A percentile compares a stretch with the other conserved stretches of the same genome.
Evolutionary conservation across 2,797 vertebrate genomes (phyloP).

Genomic region (Tolypeutes matacus): DNA sequence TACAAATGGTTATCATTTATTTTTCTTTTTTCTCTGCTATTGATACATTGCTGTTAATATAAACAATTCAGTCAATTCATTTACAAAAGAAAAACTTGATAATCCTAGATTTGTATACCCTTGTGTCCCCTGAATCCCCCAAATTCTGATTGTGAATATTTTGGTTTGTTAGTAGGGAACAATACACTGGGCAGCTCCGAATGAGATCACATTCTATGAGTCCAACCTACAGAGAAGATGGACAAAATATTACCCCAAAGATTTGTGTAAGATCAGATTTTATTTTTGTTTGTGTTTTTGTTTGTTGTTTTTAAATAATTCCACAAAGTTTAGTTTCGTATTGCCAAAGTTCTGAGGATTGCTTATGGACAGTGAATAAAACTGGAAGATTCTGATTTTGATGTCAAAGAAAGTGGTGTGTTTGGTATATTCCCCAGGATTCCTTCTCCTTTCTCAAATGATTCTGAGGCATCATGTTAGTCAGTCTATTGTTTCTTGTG

Average conservation of each 20-base stretch:
- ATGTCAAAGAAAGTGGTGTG: neutral
- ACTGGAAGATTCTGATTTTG: neutral
- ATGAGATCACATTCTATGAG: conserved; percentile 84
- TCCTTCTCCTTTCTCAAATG: neutral
- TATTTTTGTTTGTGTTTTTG: conserved; percentile 67
- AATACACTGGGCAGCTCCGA: conserved; percentile 83
- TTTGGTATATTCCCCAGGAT: neutral
- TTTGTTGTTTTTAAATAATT: conserved; percentile 57
- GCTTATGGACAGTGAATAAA: conserved; percentile 7
- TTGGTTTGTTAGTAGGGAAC: conserved; percentile 85
- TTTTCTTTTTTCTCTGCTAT: conserved; percentile 36
- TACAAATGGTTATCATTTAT: neutral
- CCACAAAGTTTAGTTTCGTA: conserved; percentile 45
- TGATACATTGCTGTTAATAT: conserved; percentile 16
- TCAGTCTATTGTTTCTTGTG: neutral
- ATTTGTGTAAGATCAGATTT: conserved; percentile 89
- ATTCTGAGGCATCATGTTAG: neutral
- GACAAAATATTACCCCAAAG: conserved; percentile 79
- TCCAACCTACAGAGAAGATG: conserved; percentile 84
- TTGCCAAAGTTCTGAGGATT: neutral
- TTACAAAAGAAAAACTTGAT: neutral
- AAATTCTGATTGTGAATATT: conserved; percentile 75
- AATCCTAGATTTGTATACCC: neutral
- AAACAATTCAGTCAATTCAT: conserved; percentile 28
- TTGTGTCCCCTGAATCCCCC: conserved; percentile 60